Percentiles rank a stretch among this genome's conserved stretches.
Conservation (phyloP, 2,888 invertebrate genomes). For the Beris morrisii region DNA sequence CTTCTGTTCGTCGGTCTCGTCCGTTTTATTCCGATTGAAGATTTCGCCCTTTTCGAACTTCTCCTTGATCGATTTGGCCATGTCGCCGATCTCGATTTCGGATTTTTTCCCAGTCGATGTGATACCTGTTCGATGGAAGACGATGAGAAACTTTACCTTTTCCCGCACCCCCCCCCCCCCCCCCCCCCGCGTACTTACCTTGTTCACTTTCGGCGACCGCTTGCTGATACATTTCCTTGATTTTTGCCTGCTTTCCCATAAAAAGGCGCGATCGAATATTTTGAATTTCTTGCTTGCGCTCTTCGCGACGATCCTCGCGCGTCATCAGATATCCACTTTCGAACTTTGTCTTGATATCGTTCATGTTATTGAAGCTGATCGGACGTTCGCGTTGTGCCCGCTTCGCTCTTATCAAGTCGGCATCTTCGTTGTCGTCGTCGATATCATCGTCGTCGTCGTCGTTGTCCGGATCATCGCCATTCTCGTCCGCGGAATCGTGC, state of each 20-base stretch:
- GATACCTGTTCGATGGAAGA: constrained; percentile 50
- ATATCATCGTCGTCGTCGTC: constrained; percentile 58
- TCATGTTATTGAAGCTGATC: constrained; percentile 79
- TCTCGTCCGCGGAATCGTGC: constrained; percentile 70
- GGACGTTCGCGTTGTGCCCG: constrained; percentile 70
- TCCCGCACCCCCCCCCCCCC: too few species aligned
- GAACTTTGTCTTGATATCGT: constrained; percentile 80
- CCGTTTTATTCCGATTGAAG: constrained; percentile 60
- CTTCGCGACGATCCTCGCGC: constrained; percentile 72
- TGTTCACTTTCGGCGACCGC: constrained; percentile 81
- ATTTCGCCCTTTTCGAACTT: constrained; percentile 80
- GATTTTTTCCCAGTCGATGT: constrained; percentile 61
- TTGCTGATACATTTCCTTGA: constrained; percentile 90
- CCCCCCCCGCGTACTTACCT: constrained; percentile 46
- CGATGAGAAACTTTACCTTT: neutral
- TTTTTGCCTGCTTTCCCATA: constrained; percentile 87
- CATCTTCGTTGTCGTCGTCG: constrained; percentile 62
- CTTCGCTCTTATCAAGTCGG: constrained; percentile 63
- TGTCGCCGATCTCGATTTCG: constrained; percentile 60
- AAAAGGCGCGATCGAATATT: constrained; percentile 82
- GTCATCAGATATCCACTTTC: constrained; percentile 66
- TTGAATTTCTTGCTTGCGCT: constrained; percentile 86
- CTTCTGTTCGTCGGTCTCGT: constrained; percentile 55
- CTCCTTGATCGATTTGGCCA: constrained; percentile 70
- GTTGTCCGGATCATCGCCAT: constrained; percentile 68